phyloP scores from a whole-genome alignment of 2,888 invertebrate genomes.

The Zonitis immaculata region DNA sequence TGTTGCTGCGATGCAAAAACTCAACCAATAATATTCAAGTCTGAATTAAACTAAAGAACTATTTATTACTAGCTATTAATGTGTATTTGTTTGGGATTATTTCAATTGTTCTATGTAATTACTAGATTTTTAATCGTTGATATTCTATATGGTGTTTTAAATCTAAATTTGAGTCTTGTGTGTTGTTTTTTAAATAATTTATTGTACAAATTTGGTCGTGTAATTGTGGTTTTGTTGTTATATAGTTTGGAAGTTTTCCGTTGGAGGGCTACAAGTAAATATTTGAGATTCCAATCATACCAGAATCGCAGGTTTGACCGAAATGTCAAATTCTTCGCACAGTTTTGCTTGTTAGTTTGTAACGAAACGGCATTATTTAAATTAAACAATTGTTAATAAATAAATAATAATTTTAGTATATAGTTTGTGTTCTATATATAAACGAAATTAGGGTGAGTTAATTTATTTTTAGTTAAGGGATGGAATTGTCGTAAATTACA shows the following conservation, averaged over 20 bases:
- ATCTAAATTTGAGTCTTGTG: neutral
- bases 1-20: conserved; percentile 36
- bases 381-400: too few relatives aligned
- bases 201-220: neutral
- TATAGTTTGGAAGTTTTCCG: conserved; percentile 50
- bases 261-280: conserved; percentile 61
- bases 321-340: conserved; percentile 63
- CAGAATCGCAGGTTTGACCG: conserved; percentile 64
- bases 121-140: too few relatives aligned
- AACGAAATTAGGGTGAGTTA: conserved; percentile 19
- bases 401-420: too few relatives aligned
- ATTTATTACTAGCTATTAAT: neutral
- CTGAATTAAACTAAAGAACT: conserved; percentile 17
- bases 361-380: conserved; percentile 12
- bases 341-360: conserved; percentile 47
- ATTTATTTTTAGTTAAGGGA: conserved; percentile 16
- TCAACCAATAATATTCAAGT: conserved; percentile 29
- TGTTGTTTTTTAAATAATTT: neutral
- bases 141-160: too few relatives aligned
- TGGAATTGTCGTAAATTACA: conserved; percentile 18
- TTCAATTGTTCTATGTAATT: neutral
- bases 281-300: conserved; percentile 65
- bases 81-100: neutral
- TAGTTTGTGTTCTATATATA: neutral
- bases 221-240: conserved; percentile 5